Base-by-base conservation (phyloP, 2,888 invertebrate species). In the Cabera pusaria region DNA sequence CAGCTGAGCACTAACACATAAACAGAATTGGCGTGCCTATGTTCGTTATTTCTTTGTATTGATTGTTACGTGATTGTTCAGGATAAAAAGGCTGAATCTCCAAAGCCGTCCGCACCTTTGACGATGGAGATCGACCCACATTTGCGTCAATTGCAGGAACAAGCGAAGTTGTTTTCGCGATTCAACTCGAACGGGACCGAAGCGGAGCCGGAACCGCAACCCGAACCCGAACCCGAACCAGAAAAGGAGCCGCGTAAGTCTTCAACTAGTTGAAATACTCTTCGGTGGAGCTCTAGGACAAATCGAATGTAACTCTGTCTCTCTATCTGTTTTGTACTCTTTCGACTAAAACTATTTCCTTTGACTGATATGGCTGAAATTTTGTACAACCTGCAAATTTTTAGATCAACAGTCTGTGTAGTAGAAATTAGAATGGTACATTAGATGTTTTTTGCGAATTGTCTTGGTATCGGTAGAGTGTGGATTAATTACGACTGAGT, bases 51-150 rank as follows among this genome's bases (percentile, higher is more conserved):
- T 20, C 24, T 8, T 5, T 22, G 17, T 35, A 19, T 36, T 21
- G 20, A 36, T 41, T 46, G 42, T 33, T 6, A 23, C 32, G 17
- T 37, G 23, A 20, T 27, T 37, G 49, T 58, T 36, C 55, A 73
- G 55, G 83, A 86, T 54, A 84, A 79, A 56, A 83, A 65, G 69
- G 76, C 67, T 6, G 84, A 76, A 53, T 80, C 72, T 44, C 80
- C 72, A 24, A 86, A 79, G 57, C 78, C 72, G 17, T 77, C 79
- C 3, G 80, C 80, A 7, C 89, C 90, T 2, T 64, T 90, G 18
- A 86, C 82, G 10, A 88, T 90, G 81, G 89, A 86, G 53, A 90
- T 90, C 46, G 89, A 89, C 47, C 88, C 89, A 1, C 85, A 89
- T 51, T 74, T 90, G 36, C 78, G 74, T 27, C 87, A 90, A 26